These are phyloP conservation scores for Galagoides demidoff DNA, from an alignment of 2,797 vertebrate genomes.

Conservation along the genomic window DNA sequence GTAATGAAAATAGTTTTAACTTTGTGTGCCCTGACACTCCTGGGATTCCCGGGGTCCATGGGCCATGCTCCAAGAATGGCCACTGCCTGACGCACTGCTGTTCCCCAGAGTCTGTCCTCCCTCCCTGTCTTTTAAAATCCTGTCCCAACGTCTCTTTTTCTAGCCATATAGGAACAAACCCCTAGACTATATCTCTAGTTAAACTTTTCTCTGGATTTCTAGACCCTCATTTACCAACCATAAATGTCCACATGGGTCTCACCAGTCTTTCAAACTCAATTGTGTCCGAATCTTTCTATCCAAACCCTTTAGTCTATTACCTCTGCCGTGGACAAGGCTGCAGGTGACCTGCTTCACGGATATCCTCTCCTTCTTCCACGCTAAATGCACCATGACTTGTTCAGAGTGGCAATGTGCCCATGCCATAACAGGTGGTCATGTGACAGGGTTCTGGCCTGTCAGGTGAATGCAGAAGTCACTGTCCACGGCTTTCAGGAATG, in stretches of 20 bases:
- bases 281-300: not conserved
- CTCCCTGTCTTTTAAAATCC: not conserved
- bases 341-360: too few relatives aligned
- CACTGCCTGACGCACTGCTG: not conserved
- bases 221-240: not conserved
- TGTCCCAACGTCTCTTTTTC: not conserved
- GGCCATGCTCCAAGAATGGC: not conserved
- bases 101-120: not conserved
- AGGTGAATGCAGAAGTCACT: not conserved
- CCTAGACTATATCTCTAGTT: not conserved
- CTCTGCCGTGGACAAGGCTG: not conserved
- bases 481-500: not conserved
- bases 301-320: not conserved
- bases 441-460: too few relatives aligned
- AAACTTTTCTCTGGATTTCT: not conserved
- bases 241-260: not conserved
- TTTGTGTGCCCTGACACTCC: not conserved
- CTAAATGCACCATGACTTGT: not conserved
- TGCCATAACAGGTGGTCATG: too few relatives aligned
- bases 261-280: not conserved
- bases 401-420: not conserved
- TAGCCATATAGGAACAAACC: not conserved
- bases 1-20: not conserved
- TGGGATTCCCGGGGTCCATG: not conserved
- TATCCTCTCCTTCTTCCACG: not conserved